Percentiles rank a stretch among this genome's conserved stretches.
Evolutionary conservation across 2,888 invertebrate species (phyloP).

Genomic region (Ochropacha duplaris): DNA sequence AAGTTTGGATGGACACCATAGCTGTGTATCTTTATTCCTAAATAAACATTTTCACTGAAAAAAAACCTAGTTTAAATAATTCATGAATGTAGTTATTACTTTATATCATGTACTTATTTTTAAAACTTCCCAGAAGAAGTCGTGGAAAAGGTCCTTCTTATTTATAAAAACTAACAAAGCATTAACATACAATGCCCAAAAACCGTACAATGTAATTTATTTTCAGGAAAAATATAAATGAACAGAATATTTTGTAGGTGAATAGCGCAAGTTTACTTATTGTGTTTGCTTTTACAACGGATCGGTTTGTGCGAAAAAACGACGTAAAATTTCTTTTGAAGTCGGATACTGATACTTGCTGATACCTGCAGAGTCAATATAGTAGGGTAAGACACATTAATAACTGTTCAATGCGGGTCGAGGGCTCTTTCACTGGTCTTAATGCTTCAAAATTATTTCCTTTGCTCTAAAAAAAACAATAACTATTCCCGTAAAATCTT

Average conservation of each 20-base stretch:
- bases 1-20: too few species aligned
- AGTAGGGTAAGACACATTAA: constrained; percentile 10
- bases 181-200: neutral
- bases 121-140: neutral
- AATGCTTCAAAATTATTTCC: neutral
- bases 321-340: constrained; percentile 18
- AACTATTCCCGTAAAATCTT: too few species aligned
- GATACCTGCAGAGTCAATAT: constrained; percentile 23
- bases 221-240: constrained; percentile 1
- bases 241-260: constrained; percentile 7
- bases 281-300: constrained; percentile 25
- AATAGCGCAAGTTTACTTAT: constrained; percentile 24
- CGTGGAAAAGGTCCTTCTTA: neutral
- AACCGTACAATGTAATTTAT: neutral
- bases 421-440: neutral
- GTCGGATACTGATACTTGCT: neutral
- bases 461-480: neutral
- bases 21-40: too few species aligned
- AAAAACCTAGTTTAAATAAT: too few species aligned
- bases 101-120: too few species aligned
- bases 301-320: constrained; percentile 18
- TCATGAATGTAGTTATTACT: too few species aligned
- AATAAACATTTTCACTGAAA: too few species aligned
- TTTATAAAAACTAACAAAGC: neutral
- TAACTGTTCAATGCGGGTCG: neutral